Conservation (phyloP, 2,888 invertebrate species). For the Kryphioiulus occultus region DNA sequence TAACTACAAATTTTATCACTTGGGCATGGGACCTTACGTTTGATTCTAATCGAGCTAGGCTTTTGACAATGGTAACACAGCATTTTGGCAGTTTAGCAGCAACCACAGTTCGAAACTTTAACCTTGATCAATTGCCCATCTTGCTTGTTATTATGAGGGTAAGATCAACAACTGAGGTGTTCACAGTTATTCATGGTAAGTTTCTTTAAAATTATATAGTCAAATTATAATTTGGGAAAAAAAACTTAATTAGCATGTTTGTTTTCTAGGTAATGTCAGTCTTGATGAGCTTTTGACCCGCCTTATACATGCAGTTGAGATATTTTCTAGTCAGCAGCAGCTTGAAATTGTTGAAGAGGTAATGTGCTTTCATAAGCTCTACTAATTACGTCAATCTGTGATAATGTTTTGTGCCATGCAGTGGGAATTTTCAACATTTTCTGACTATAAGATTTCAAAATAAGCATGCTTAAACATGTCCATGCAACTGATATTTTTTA, state of each 20-base stretch:
- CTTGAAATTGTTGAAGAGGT: constrained; percentile 81
- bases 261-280: constrained; percentile 75
- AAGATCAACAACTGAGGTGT: constrained; percentile 87
- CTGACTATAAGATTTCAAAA: too few relatives aligned
- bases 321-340: constrained; percentile 78
- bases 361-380: constrained; percentile 14
- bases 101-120: constrained; percentile 82
- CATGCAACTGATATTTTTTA: too few relatives aligned
- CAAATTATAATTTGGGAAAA: not conserved
- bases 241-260: not conserved
- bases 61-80: constrained; percentile 77
- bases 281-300: constrained; percentile 87
- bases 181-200: constrained; percentile 86
- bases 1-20: constrained; percentile 87
- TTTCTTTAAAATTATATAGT: constrained; percentile 37
- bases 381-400: too few relatives aligned
- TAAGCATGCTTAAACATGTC: too few relatives aligned
- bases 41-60: constrained; percentile 81
- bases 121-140: constrained; percentile 85
- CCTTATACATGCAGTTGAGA: constrained; percentile 85
- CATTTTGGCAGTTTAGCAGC: constrained; percentile 84
- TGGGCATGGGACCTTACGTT: constrained; percentile 98
- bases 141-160: constrained; percentile 88
- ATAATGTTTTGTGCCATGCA: too few relatives aligned
- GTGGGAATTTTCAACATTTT: too few relatives aligned